phyloP scores from a whole-genome alignment of 2,113 vertebrate genomes.

The Calonectris borealis region DNA sequence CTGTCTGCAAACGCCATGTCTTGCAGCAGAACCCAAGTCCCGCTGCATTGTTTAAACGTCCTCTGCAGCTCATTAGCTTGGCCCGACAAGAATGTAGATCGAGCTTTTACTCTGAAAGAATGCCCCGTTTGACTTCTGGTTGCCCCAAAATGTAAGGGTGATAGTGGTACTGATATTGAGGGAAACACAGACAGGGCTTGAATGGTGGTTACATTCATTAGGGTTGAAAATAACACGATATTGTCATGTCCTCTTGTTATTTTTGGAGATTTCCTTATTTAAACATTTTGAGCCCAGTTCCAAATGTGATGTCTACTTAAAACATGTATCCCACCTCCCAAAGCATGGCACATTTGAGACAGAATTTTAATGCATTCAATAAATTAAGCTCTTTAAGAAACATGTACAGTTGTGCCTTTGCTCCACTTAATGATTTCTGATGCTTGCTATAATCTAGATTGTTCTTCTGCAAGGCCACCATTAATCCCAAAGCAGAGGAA shows the following conservation, averaged over 20 bases:
- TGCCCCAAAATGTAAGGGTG: neutral
- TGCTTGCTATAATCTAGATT: neutral
- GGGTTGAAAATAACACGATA: neutral
- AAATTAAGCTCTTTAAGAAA: neutral
- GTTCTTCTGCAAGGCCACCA: neutral
- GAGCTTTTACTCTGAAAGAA: neutral
- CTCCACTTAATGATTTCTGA: neutral
- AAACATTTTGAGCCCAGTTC: neutral
- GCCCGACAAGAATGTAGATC: neutral
- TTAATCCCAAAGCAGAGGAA: neutral
- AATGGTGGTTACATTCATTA: neutral
- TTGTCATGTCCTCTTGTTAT: neutral
- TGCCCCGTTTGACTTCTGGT: neutral
- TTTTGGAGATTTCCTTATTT: neutral
- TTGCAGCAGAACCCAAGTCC: neutral
- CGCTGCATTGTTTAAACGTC: neutral
- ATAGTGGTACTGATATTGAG: accelerated
- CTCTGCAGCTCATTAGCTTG: neutral
- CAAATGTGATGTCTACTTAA: neutral
- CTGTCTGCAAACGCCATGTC: neutral
- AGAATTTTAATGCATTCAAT: neutral
- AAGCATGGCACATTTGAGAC: neutral
- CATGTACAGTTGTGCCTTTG: neutral
- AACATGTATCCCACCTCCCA: neutral
- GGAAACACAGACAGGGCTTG: neutral